Conservation (phyloP, 37 sponge, comb jelly and placozoan species). For the Axinella damicornis region DNA sequence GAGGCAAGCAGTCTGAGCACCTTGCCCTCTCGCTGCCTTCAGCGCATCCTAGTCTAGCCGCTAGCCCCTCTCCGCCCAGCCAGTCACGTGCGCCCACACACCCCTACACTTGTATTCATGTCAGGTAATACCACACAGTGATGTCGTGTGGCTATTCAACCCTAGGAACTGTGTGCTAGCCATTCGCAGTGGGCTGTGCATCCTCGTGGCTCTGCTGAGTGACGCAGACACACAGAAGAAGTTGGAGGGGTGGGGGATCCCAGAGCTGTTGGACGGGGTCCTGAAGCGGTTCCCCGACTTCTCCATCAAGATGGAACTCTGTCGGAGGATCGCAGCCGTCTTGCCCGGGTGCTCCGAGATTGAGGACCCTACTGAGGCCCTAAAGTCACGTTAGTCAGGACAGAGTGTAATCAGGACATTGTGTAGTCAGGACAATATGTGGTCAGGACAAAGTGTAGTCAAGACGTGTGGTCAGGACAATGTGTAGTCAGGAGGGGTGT, state of each 20-base stretch:
- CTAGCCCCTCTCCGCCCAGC: too few relatives aligned
- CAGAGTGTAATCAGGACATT: neutral
- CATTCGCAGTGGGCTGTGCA: constrained; percentile 16
- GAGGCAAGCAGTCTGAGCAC: too few relatives aligned
- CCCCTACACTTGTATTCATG: too few relatives aligned
- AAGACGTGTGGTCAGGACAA: too few relatives aligned
- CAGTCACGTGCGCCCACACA: too few relatives aligned
- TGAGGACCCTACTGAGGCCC: neutral
- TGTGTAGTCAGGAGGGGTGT: too few relatives aligned
- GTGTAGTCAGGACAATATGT: too few relatives aligned
- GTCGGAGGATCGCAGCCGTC: neutral
- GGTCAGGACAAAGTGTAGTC: too few relatives aligned
- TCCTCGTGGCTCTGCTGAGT: neutral
- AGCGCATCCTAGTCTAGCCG: too few relatives aligned
- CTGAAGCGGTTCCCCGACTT: constrained; percentile 24
- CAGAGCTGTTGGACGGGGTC: constrained; percentile 15
- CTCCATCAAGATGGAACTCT: constrained; percentile 16
- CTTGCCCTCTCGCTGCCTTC: too few relatives aligned
- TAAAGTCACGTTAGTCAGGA: neutral
- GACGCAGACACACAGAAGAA: neutral
- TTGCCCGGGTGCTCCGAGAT: neutral
- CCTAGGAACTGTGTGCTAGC: constrained; percentile 10
- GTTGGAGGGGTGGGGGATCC: constrained; percentile 34
- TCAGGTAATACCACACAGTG: too few relatives aligned
- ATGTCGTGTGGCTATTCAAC: too few relatives aligned